A percentile compares a stretch with the other conserved stretches of the same genome.
These are phyloP conservation scores for Amorpha juglandis DNA, from an alignment of 2,888 invertebrate species.

Conservation along the genomic window DNA sequence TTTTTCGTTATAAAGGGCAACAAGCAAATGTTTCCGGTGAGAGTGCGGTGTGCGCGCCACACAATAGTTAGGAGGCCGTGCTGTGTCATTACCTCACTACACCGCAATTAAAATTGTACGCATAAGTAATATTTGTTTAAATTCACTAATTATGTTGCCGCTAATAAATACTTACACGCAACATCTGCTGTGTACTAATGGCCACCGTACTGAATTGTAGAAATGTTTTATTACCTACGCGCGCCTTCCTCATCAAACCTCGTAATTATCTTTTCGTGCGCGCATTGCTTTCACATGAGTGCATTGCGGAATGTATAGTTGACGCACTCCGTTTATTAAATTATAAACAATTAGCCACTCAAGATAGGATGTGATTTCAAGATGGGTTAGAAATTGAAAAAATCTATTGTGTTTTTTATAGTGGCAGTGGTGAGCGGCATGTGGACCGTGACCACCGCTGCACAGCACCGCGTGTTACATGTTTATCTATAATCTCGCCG, in stretches of 20 bases:
- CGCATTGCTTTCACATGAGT: slow-evolving; percentile 20
- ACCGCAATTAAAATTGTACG: slow-evolving; percentile 76
- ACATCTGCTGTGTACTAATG: slow-evolving; percentile 75
- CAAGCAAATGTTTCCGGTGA: slow-evolving; percentile 44
- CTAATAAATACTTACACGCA: slow-evolving; percentile 78
- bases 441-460: slow-evolving; percentile 45
- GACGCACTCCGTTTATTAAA: neutral
- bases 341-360: too few relatives aligned
- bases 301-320: slow-evolving; percentile 55
- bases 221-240: slow-evolving; percentile 70
- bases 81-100: slow-evolving; percentile 63
- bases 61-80: slow-evolving; percentile 42
- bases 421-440: slow-evolving; percentile 40
- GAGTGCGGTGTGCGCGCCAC: slow-evolving; percentile 36
- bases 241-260: slow-evolving; percentile 53
- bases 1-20: slow-evolving; percentile 34
- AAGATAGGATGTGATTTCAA: too few relatives aligned
- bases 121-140: slow-evolving; percentile 80
- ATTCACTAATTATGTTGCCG: slow-evolving; percentile 77
- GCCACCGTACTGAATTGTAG: slow-evolving; percentile 60
- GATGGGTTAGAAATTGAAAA: slow-evolving; percentile 34
- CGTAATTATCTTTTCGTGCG: slow-evolving; percentile 63
- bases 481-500: slow-evolving; percentile 63
- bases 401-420: slow-evolving; percentile 41
- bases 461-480: slow-evolving; percentile 42